Conservation (phyloP, 2,797 vertebrate genomes). For the Spinibarbus caldwelli region DNA sequence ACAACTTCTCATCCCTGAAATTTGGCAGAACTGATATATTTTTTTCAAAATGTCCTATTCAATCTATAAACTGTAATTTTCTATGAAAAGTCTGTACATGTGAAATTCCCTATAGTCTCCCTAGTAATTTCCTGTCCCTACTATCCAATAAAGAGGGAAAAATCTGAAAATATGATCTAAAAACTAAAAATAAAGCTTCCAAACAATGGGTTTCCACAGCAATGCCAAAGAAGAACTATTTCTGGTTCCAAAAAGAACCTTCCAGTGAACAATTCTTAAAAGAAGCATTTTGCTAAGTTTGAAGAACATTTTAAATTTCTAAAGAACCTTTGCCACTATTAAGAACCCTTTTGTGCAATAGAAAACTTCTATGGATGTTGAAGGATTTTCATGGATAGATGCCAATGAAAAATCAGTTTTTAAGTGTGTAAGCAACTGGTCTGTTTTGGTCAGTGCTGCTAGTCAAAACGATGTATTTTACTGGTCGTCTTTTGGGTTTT, state of each 20-base stretch:
- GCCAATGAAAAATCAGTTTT: too few relatives aligned
- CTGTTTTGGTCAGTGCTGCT: constrained; percentile 5
- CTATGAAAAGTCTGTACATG: background rate
- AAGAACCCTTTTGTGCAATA: background rate
- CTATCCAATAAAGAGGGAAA: background rate
- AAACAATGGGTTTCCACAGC: background rate
- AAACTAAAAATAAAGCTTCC: background rate
- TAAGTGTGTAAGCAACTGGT: background rate
- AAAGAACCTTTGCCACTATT: too few relatives aligned
- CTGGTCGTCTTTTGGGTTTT: background rate
- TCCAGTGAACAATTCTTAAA: background rate
- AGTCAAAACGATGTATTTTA: background rate
- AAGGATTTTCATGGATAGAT: background rate
- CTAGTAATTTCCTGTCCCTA: background rate
- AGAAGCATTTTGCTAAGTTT: background rate
- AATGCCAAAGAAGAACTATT: background rate
- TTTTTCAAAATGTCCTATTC: too few relatives aligned
- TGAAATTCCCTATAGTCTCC: background rate
- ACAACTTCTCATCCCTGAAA: background rate
- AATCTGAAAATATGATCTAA: background rate
- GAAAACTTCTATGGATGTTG: background rate
- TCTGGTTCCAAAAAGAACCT: background rate
- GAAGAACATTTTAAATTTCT: background rate
- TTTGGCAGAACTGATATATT: background rate
- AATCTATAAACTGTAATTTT: too few relatives aligned